A percentile compares a stretch with the other conserved stretches of the same genome.
These are phyloP conservation scores for Ecdyonurus torrentis DNA, from an alignment of 2,888 invertebrate genomes.

Conservation along the genomic window DNA sequence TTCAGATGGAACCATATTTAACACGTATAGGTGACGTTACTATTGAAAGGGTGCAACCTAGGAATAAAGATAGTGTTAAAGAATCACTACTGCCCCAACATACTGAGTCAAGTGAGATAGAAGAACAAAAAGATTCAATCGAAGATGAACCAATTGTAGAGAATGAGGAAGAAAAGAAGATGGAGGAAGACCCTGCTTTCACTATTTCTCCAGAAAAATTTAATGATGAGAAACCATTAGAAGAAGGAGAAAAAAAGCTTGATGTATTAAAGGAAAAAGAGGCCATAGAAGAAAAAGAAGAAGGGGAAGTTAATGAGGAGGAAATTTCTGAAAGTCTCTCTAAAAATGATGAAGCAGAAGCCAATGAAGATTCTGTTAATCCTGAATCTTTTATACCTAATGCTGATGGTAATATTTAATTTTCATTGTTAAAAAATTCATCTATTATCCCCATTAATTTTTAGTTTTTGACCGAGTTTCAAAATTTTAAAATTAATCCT, in stretches of 20 bases:
- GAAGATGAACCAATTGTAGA: conserved; percentile 14
- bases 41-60: conserved; percentile 32
- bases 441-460: no score
- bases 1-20: conserved; percentile 33
- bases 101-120: conserved; percentile 11
- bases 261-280: no score
- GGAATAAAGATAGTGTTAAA: conserved; percentile 16
- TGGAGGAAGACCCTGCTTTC: conserved; percentile 5
- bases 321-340: no score
- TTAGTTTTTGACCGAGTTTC: no score
- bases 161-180: conserved; percentile 11
- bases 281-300: not conserved
- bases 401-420: no score
- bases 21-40: conserved; percentile 41
- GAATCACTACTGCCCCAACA: not conserved
- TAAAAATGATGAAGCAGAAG: conserved; percentile 4
- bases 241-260: not conserved
- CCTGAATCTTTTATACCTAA: not conserved
- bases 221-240: conserved; percentile 7
- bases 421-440: no score
- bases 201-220: conserved; percentile 5
- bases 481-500: no score
- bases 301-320: conserved; percentile 2
- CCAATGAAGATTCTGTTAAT: not conserved
- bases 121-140: conserved; percentile 14